Percentiles rank a stretch among this genome's conserved stretches.
phyloP scores from a whole-genome alignment of 1,140 invertebrate species.

The Whitmania pigra region DNA sequence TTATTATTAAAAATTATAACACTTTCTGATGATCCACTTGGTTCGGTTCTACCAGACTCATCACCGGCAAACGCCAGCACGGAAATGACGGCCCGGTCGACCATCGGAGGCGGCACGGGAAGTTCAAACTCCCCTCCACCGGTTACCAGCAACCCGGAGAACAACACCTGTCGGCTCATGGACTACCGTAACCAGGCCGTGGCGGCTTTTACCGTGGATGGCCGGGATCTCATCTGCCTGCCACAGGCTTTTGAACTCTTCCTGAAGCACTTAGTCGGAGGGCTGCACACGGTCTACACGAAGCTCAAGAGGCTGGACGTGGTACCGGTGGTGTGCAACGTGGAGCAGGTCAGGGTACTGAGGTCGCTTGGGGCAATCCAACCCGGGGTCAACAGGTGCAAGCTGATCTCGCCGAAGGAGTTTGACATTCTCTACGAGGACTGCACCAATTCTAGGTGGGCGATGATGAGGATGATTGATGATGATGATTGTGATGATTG shows the following conservation, averaged over 20 bases:
- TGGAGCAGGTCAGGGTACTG: slow-evolving; percentile 70
- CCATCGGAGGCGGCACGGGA: not conserved
- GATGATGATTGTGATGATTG: not conserved
- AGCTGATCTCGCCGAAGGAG: slow-evolving; percentile 92
- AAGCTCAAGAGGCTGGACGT: slow-evolving; percentile 97
- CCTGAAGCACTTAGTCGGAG: slow-evolving; percentile 92
- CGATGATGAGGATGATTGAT: not conserved
- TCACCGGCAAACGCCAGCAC: not conserved
- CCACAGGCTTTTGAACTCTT: slow-evolving; percentile 96
- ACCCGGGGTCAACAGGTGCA: slow-evolving; percentile 96
- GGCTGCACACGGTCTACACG: slow-evolving; percentile 95
- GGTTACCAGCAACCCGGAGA: slow-evolving; percentile 22
- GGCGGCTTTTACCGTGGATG: slow-evolving; percentile 89
- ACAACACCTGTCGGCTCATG: slow-evolving; percentile 24
- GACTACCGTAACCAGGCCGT: slow-evolving; percentile 56
- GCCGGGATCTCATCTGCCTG: slow-evolving; percentile 89
- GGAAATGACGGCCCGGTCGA: not conserved
- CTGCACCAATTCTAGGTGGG: slow-evolving; percentile 98
- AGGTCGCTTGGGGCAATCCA: slow-evolving; percentile 93
- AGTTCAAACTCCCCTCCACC: slow-evolving; percentile 16
- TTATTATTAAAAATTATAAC: too few relatives aligned
- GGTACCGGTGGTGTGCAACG: slow-evolving; percentile 94
- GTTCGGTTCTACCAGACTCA: not conserved
- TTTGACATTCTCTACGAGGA: slow-evolving; percentile 97
- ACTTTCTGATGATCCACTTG: too few relatives aligned